A percentile compares a stretch with the other conserved stretches of the same genome.
These are phyloP conservation scores for Hirtodrosophila histrioides DNA, from an alignment of 2,888 invertebrate genomes.

Conservation along the genomic window DNA sequence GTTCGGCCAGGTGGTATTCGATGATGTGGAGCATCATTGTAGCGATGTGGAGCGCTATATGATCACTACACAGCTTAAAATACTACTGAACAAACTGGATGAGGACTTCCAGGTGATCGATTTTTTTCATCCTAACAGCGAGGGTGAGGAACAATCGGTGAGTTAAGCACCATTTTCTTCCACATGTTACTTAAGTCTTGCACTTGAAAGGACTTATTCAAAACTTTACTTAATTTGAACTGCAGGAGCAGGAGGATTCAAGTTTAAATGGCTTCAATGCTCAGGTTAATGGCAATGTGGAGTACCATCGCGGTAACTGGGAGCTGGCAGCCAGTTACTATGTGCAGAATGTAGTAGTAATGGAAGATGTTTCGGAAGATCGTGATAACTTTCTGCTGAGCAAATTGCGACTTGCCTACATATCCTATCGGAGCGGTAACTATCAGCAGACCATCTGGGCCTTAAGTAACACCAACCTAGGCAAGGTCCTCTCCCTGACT, in stretches of 20 bases:
- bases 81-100: constrained; percentile 48
- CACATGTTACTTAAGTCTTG: too few relatives aligned
- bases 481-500: constrained; percentile 27
- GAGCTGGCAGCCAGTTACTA: constrained; percentile 55
- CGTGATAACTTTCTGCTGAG: constrained; percentile 53
- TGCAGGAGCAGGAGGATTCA: too few relatives aligned
- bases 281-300: constrained; percentile 74
- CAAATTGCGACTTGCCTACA: constrained; percentile 59
- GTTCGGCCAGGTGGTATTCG: constrained; percentile 69
- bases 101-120: constrained; percentile 22
- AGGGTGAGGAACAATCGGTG: constrained; percentile 31
- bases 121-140: constrained; percentile 3
- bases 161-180: background rate
- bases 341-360: constrained; percentile 4
- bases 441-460: constrained; percentile 39
- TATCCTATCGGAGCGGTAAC: constrained; percentile 42
- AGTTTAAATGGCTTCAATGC: constrained; percentile 38
- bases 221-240: too few relatives aligned
- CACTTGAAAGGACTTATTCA: too few relatives aligned
- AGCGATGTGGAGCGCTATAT: constrained; percentile 63
- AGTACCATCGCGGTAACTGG: constrained; percentile 48
- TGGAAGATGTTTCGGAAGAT: background rate
- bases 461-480: constrained; percentile 1
- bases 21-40: constrained; percentile 46
- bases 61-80: constrained; percentile 55